These are phyloP conservation scores for Sarcophaga rosellei DNA, from an alignment of 2,888 invertebrate species.

Conservation along the genomic window DNA sequence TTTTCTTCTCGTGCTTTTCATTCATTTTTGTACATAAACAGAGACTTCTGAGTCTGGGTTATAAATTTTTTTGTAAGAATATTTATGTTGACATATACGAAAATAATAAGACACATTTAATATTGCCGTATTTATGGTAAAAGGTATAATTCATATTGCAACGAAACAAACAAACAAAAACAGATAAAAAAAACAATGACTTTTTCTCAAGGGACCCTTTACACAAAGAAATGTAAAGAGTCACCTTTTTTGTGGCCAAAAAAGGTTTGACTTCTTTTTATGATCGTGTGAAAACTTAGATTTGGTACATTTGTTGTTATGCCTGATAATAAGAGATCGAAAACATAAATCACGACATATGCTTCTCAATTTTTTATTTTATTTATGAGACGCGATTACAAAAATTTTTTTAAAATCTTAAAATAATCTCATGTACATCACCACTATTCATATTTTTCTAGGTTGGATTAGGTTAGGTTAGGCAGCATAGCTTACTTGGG, in stretches of 20 bases:
- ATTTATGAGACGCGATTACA: too few species aligned
- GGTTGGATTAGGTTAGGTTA: too few species aligned
- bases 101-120: constrained; percentile 69
- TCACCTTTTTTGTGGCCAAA: background rate
- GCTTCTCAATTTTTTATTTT: too few species aligned
- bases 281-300: constrained; percentile 54
- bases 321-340: background rate
- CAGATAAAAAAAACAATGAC: background rate
- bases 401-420: too few species aligned
- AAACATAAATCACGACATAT: constrained; percentile 42
- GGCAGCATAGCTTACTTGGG: too few species aligned
- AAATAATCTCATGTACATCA: too few species aligned
- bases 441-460: too few species aligned
- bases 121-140: constrained; percentile 26
- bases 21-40: constrained; percentile 1
- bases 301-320: constrained; percentile 40
- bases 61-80: constrained; percentile 65
- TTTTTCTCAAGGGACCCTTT: constrained; percentile 15
- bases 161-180: background rate
- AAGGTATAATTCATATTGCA: constrained; percentile 39
- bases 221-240: background rate
- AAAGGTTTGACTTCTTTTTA: constrained; percentile 10
- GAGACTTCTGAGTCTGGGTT: constrained; percentile 23
- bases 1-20: constrained; percentile 7
- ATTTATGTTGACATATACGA: constrained; percentile 69